Evolutionary conservation across 2,797 vertebrate genomes (phyloP), one percentile per base, ranked within the genome.

Genomic region (Protonibea diacanthus): DNA sequence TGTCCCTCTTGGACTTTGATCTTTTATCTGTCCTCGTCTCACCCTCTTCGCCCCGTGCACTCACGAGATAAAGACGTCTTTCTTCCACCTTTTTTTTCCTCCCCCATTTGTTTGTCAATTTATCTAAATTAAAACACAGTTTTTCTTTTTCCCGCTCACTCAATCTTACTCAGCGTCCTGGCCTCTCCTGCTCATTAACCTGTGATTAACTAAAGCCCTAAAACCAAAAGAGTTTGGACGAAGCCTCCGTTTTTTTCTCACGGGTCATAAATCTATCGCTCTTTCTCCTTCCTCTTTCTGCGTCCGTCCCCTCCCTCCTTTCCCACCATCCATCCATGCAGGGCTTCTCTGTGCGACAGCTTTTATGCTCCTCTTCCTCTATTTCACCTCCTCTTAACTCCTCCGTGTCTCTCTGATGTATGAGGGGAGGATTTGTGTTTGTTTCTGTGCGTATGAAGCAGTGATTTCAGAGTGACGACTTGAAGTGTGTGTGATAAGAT

Each of bases 251-350:
- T 57, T 78, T 86, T 92, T 89, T 90, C 88, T 85, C 89, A 86
- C 81, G 18, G 56, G 82, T 89, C 82, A 88, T 94, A 93, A 93
- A 93, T 92, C 87, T 58, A 33, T 65, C 17, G 1, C 47, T 74
- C 71, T 58, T 10, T 67, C 81, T 62, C 27, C 25, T 48, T 71
- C 38, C 20, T 72, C 33, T 47, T 55, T 70, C 67, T 6, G 38
- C 68, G 76, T 52, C 52, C 0, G 14, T 62, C 71, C 23, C 78
- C 81, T 86, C 83, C 78, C 71, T 83, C 74, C 66, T 67, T 90
- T 92, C 90, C 85, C 86, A 92, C 89, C 83, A 48, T 90, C 69
- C 48, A 55, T 84, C 64, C 77, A 59, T 40, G 29, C 65, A 40
- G 15, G 15, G n/a, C 66, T 58, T 65, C 49, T 62, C 70, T 70